A percentile compares a stretch with the other conserved stretches of the same genome.
These are phyloP conservation scores for Nyctibius bracteatus DNA, from an alignment of 2,113 vertebrate genomes.

Conservation along the genomic window DNA sequence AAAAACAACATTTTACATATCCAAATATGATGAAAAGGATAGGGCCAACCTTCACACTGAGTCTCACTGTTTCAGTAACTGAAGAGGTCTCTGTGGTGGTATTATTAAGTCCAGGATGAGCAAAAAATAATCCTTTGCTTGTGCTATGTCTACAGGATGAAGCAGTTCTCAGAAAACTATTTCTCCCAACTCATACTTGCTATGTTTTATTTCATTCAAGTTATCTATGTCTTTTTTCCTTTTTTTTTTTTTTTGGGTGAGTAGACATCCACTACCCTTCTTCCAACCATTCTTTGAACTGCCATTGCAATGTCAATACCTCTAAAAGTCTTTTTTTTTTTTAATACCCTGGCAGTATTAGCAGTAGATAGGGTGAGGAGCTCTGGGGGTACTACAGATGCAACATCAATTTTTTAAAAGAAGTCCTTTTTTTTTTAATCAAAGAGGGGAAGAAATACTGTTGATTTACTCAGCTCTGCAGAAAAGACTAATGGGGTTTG, in stretches of 20 bases:
- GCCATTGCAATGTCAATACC: neutral
- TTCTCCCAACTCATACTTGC: neutral
- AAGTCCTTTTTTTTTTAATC: neutral
- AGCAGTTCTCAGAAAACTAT: neutral
- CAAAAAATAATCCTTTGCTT: neutral
- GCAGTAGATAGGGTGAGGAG: neutral
- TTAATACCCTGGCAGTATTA: neutral
- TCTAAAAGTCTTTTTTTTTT: neutral
- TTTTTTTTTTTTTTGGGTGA: neutral
- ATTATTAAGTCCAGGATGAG: neutral
- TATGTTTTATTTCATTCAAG: neutral
- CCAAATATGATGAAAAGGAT: neutral
- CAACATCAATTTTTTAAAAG: neutral
- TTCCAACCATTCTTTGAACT: neutral
- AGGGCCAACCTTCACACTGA: neutral
- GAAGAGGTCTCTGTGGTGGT: neutral
- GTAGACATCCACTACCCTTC: neutral
- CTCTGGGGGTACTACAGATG: neutral
- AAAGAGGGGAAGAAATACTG: neutral
- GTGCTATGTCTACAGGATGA: neutral
- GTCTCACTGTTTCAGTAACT: neutral
- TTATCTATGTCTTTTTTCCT: neutral
- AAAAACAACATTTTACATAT: neutral
- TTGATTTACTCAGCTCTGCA: neutral
- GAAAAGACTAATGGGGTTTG: neutral